phyloP scores from a whole-genome alignment of 2,797 vertebrate genomes.

The Semaprochilodus insignis region DNA sequence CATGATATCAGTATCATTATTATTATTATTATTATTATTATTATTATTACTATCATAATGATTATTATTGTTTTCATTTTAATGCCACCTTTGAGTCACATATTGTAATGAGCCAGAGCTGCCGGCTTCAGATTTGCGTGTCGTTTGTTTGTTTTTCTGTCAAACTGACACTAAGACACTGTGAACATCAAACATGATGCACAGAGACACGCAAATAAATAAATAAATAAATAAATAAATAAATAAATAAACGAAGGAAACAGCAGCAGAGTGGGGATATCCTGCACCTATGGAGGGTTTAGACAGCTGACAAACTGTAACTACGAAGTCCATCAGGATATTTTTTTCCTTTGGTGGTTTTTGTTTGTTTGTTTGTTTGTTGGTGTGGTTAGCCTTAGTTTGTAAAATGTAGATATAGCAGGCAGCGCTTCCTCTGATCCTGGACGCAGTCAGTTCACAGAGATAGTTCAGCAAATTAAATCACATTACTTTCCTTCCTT shows the following conservation, averaged over 20 bases:
- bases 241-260: not conserved
- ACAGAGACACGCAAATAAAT: not conserved
- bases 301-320: not conserved
- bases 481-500: no score
- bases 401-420: not conserved
- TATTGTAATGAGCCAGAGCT: not conserved
- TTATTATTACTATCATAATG: no score
- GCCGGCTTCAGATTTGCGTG: not conserved
- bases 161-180: not conserved
- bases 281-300: not conserved
- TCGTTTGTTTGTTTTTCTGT: not conserved
- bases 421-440: not conserved
- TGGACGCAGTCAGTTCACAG: not conserved
- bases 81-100: not conserved
- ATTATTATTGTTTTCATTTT: not conserved
- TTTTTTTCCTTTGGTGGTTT: not conserved
- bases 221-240: not conserved
- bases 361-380: not conserved
- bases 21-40: no score
- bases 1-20: no score
- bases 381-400: not conserved
- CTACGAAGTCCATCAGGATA: not conserved
- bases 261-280: not conserved
- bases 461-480: not conserved
- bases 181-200: conserved; percentile 1